phyloP scores from a whole-genome alignment of 2,113 vertebrate genomes.

The Aviceda subcristata region DNA sequence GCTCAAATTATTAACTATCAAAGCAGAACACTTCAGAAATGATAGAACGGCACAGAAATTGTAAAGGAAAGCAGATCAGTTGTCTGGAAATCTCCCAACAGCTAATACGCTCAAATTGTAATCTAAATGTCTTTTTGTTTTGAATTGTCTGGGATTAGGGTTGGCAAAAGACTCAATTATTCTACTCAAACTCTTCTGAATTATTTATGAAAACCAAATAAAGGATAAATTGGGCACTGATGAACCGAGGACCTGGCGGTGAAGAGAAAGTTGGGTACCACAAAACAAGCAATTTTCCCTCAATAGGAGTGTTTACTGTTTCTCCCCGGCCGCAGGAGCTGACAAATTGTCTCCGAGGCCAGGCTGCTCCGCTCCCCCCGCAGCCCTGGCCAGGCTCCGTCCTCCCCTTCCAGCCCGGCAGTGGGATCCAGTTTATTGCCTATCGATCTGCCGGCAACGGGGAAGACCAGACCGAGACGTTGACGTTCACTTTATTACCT shows the following conservation, averaged over 20 bases:
- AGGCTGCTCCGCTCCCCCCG: conserved; percentile 47
- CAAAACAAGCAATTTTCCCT: conserved; percentile 73
- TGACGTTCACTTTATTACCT: background rate
- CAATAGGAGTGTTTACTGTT: conserved; percentile 74
- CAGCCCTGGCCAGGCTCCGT: background rate
- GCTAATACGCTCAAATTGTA: conserved; percentile 52
- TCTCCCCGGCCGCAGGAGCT: conserved; percentile 55
- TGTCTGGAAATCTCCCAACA: conserved; percentile 61
- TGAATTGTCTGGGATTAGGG: conserved; percentile 68
- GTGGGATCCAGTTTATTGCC: background rate
- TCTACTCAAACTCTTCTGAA: conserved; percentile 71
- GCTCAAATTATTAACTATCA: conserved; percentile 66
- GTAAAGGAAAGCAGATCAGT: conserved; percentile 46
- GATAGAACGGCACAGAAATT: conserved; percentile 45
- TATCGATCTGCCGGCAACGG: background rate
- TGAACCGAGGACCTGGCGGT: conserved; percentile 56
- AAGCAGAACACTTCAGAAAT: conserved; percentile 51
- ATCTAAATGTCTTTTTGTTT: conserved; percentile 71
- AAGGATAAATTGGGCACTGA: conserved; percentile 72
- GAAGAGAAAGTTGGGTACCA: conserved; percentile 57
- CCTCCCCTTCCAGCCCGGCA: background rate
- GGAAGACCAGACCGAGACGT: background rate
- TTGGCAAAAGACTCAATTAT: conserved; percentile 72
- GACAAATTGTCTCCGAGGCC: conserved; percentile 61
- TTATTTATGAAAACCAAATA: conserved; percentile 78